Evolutionary conservation across 2,113 vertebrate genomes (phyloP).

Genomic region (Pomatostomus ruficeps): DNA sequence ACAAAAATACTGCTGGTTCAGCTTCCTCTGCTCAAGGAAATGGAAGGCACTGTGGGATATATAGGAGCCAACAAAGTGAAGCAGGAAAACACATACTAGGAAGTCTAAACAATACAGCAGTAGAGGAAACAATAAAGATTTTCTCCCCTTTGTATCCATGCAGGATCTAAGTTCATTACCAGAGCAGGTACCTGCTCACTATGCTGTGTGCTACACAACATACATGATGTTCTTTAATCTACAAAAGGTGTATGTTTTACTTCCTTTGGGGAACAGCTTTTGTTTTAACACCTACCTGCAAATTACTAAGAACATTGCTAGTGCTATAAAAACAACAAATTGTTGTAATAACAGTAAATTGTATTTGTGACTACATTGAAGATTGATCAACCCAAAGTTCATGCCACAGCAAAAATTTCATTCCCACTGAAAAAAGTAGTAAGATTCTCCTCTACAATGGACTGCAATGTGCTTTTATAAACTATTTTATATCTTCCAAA

Average conservation of each 20-base stretch:
- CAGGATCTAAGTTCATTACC: background rate
- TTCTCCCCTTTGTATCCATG: background rate
- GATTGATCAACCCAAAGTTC: background rate
- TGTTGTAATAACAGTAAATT: background rate
- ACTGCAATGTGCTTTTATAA: background rate
- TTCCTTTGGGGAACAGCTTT: background rate
- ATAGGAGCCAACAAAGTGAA: background rate
- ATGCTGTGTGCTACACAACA: background rate
- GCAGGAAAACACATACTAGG: background rate
- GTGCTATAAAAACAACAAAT: conserved; percentile 29
- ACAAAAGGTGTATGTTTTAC: background rate
- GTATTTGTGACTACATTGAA: background rate
- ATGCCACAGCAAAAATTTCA: background rate
- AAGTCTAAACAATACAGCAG: background rate
- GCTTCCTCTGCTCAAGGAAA: background rate
- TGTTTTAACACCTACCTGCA: background rate
- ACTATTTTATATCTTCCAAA: background rate
- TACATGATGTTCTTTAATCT: background rate
- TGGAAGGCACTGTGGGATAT: background rate
- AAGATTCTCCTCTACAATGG: background rate
- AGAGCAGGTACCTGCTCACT: background rate
- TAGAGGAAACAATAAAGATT: background rate
- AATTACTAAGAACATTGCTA: background rate
- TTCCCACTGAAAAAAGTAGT: background rate
- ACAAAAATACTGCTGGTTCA: background rate